phyloP scores from a whole-genome alignment of 2,113 vertebrate genomes.

The Zapornia atra region DNA sequence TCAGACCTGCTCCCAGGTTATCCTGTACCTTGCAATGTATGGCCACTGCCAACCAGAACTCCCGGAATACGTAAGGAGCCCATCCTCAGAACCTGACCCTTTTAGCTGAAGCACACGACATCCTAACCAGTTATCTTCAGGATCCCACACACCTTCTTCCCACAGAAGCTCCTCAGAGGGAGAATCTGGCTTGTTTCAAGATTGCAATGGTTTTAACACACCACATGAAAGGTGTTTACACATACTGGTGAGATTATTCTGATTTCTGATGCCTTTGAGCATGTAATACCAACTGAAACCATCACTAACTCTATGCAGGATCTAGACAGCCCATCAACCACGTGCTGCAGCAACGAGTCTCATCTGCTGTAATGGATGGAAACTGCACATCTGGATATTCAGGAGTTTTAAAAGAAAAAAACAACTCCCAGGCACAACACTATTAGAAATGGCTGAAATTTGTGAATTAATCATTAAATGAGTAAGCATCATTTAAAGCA shows the following conservation, averaged over 20 bases:
- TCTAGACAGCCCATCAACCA: background rate
- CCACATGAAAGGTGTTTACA: background rate
- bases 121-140: background rate
- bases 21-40: background rate
- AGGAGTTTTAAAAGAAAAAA: too few species aligned
- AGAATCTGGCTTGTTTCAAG: background rate
- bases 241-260: background rate
- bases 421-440: background rate
- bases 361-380: background rate
- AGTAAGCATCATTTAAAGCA: background rate
- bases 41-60: background rate
- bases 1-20: background rate
- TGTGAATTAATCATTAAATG: background rate
- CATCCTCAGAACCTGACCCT: background rate
- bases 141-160: background rate
- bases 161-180: background rate
- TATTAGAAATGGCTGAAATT: background rate
- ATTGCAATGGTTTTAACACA: background rate
- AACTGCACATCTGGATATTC: background rate
- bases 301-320: background rate
- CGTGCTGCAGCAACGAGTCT: background rate
- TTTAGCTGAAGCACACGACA: background rate
- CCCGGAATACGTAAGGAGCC: too few species aligned
- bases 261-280: background rate
- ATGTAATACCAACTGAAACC: background rate